These are phyloP conservation scores for Gavia stellata DNA, from an alignment of 2,113 vertebrate genomes.

Conservation along the genomic window DNA sequence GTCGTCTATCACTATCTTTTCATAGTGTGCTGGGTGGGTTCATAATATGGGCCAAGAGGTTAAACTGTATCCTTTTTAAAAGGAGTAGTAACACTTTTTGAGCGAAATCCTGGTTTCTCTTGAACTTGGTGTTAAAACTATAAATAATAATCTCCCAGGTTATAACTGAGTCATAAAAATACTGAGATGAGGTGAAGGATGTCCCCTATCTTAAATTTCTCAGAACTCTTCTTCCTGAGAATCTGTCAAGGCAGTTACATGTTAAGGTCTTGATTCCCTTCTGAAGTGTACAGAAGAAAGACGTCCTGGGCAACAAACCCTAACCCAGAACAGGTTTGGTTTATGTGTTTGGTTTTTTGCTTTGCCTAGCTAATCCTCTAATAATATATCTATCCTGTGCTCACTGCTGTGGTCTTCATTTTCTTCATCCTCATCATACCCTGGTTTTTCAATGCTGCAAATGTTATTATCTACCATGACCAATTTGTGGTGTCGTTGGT, in stretches of 20 bases:
- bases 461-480: neutral
- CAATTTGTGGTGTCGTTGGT: neutral
- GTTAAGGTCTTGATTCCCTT: neutral
- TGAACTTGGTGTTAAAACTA: neutral
- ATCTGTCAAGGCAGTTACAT: neutral
- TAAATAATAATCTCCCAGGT: neutral
- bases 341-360: neutral
- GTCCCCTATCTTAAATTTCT: neutral
- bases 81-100: neutral
- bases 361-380: neutral
- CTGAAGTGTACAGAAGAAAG: neutral
- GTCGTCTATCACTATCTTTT: neutral
- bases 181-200: neutral
- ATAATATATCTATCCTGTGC: neutral
- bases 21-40: neutral
- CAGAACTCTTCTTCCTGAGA: neutral
- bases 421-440: neutral
- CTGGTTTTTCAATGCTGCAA: neutral
- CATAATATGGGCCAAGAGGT: neutral
- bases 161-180: neutral
- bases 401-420: neutral
- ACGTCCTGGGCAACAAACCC: neutral
- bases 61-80: neutral
- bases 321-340: neutral
- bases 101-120: neutral